Base-by-base conservation (phyloP, 2,797 vertebrate species). In the Trematomus bernacchii region DNA sequence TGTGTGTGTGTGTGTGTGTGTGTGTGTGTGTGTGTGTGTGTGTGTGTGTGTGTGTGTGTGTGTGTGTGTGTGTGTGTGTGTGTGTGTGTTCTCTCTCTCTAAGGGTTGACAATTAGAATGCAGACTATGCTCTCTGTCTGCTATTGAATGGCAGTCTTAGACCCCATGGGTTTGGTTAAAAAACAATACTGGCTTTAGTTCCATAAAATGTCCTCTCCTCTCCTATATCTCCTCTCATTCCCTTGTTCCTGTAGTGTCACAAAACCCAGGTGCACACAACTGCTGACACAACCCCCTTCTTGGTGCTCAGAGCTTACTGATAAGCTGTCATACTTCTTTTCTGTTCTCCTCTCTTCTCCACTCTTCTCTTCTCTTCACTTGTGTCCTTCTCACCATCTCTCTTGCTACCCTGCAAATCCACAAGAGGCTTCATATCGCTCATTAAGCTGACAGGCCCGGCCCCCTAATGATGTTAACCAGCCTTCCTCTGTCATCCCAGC, bases 391-490 rank as follows among this genome's bases (percentile, higher is more conserved):
- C 16, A 3, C 27, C 14, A 15, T 68, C 33, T 55, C 46, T 57
- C 40, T 33, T 16, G 8, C 37, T 68, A 50, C n/a, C 9, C 42
- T 73, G 67, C 51, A 83, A 80, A 87, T 75, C 79, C 88, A 85
- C 84, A 16, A 53, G 85, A 89, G 90, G 75, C 82, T 85, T 89
- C 82, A 78, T 90, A 83, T 91, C 66, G 64, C 80, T 91, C 87
- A 91, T 93, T 92, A 90, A 57, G 67, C 85, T 87, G 91, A 92
- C 92, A 89, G 84, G 65, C 86, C 46, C 65, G 74, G 66, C 65
- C 87, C 62, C 66, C 72, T 94, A 93, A 94, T 86, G 83, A 92
- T 88, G 84, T 91, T 93, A 93, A 90, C 86, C 80, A 88, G 83
- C 79, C 82, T 89, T 87, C 71, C 81, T 84, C 88, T 90, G 85